Percentiles rank a stretch among this genome's conserved stretches.
Evolutionary conservation across 2,888 invertebrate species (phyloP).

Genomic region (Eristalis arbustorum): DNA sequence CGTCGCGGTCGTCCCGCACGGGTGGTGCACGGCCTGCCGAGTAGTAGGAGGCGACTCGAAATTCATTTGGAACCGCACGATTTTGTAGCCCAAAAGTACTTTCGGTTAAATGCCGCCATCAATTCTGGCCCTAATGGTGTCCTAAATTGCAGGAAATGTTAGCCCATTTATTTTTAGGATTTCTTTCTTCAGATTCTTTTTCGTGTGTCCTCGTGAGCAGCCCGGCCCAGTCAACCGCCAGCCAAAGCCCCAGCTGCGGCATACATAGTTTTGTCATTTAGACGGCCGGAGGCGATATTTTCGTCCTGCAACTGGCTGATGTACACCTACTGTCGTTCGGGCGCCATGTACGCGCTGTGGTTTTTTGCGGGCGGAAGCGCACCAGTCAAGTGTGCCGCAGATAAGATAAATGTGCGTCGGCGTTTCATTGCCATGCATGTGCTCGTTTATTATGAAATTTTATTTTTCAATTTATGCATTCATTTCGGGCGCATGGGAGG

Average conservation of each 20-base stretch:
- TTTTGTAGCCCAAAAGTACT: slow-evolving; percentile 44
- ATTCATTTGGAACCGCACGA: slow-evolving; percentile 51
- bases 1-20: background rate
- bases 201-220: background rate
- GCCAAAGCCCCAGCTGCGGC: background rate
- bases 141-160: slow-evolving; percentile 62
- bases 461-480: slow-evolving; percentile 30
- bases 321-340: background rate
- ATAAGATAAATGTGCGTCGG: slow-evolving; percentile 52
- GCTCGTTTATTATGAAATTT: slow-evolving; percentile 24
- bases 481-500: background rate
- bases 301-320: slow-evolving; percentile 34
- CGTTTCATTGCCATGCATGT: slow-evolving; percentile 41
- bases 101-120: slow-evolving; percentile 54
- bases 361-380: background rate
- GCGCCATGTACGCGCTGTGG: background rate
- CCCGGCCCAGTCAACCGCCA: background rate
- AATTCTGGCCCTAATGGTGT: slow-evolving; percentile 55
- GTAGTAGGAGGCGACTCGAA: background rate
- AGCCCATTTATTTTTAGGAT: slow-evolving; percentile 59
- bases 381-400: slow-evolving; percentile 20
- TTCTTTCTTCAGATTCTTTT: slow-evolving; percentile 40
- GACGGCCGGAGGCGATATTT: slow-evolving; percentile 10
- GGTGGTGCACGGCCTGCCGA: background rate
- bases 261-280: slow-evolving; percentile 10